These are phyloP conservation scores for Halictus quadricinctus DNA, from an alignment of 2,888 invertebrate genomes.

Conservation along the genomic window DNA sequence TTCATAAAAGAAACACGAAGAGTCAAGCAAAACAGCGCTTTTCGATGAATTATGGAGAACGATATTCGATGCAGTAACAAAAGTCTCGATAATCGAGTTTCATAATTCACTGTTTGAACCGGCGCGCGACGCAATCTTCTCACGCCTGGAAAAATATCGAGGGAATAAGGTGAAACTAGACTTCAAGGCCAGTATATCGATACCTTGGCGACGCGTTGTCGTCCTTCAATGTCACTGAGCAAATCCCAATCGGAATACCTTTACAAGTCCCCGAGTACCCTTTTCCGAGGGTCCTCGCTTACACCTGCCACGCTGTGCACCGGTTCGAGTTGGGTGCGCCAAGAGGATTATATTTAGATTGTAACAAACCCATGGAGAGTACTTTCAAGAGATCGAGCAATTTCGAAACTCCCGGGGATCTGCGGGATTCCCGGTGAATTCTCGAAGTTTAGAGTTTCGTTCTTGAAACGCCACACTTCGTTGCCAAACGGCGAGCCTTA, in stretches of 20 bases:
- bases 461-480: neutral
- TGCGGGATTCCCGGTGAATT: neutral
- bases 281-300: constrained; percentile 16
- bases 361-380: constrained; percentile 26
- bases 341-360: constrained; percentile 26
- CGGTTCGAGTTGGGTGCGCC: neutral
- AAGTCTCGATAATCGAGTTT: neutral
- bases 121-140: neutral
- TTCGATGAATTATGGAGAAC: neutral
- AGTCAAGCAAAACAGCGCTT: neutral
- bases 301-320: constrained; percentile 12
- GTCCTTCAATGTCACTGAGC: constrained; percentile 2
- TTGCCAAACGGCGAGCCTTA: neutral
- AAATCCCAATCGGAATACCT: constrained; percentile 26
- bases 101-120: neutral
- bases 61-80: neutral
- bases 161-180: neutral
- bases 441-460: neutral
- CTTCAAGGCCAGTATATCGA: neutral
- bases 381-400: constrained; percentile 13
- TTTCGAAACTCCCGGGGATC: neutral
- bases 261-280: constrained; percentile 11
- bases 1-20: neutral
- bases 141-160: neutral
- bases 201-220: neutral